Base-by-base conservation (phyloP, 2,888 invertebrate genomes). In the Amblyjoppa proteus region DNA sequence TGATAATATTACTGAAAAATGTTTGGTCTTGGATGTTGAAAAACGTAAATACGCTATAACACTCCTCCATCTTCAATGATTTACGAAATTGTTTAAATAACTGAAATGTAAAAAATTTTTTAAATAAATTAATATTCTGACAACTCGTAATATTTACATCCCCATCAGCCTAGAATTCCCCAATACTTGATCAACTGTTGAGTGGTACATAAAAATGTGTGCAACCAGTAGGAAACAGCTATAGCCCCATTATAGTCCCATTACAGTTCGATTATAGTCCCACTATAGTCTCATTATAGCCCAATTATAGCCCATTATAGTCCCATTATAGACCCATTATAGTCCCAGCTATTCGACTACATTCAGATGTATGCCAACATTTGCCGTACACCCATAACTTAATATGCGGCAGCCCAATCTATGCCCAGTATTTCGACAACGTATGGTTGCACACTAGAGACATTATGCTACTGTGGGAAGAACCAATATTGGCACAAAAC, bases 21-120 rank as follows among this genome's bases (percentile, higher is more conserved):
- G 73, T 68, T 34, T 83, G 7, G 3, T 83, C 9, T 58, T 83
- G n/a, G 13, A 34, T 20, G 68, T 78, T 41, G 70, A 82, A 53
- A 28, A 20, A 64, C 61, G 76, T 76, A 70, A 2, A 58, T 82
- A 71, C 38, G 70, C 74, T 56, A 16, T 73, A 61, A 81, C 45
- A 13, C 56, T 81, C 53, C 34, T 81, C 31, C 81, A 81, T 68
- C 41, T 66, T n/a, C 7, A 53, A 74, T 81, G 66, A 81, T 74
- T 56, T 1, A 71, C n/a, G 2, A 49, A 34, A 51, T 38, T 5
- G 20, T n/a, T n/a, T 25, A 51, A 70, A 4, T 9, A 38, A 70
- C 11, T 11, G 13, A 49, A 31, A 51, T 70, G 28, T 51, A 49
- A 70, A 45, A 58, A 13, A 69, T n/a, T 16, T 58, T 49, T 4